Evolutionary conservation across 2,888 invertebrate species (phyloP).

Genomic region (Spisula solida): DNA sequence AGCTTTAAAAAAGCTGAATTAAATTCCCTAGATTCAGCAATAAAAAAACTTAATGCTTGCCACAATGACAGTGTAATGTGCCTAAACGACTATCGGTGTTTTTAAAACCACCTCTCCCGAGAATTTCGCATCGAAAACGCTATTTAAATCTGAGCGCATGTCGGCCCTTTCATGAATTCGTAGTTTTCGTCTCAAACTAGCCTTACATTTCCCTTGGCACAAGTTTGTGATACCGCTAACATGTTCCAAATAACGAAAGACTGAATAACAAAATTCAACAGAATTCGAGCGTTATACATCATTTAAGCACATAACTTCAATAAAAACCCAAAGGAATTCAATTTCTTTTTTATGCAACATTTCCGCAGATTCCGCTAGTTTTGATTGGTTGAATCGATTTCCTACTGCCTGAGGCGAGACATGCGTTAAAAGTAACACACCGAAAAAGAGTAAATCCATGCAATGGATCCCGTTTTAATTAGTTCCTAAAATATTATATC

Average conservation of each 20-base stretch:
- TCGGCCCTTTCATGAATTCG: too few species aligned
- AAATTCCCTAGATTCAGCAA: too few species aligned
- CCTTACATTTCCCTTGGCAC: not conserved
- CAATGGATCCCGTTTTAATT: conserved; percentile 23
- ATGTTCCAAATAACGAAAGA: not conserved
- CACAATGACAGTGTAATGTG: too few species aligned
- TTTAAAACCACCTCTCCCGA: too few species aligned
- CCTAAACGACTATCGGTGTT: too few species aligned
- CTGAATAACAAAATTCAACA: not conserved
- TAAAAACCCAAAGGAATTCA: not conserved
- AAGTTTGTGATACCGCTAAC: not conserved
- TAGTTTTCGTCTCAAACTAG: too few species aligned
- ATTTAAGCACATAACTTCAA: not conserved
- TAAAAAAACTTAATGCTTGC: too few species aligned
- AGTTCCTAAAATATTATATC: conserved; percentile 14
- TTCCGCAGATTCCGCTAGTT: not conserved
- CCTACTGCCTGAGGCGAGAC: not conserved
- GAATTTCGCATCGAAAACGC: too few species aligned
- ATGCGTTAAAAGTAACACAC: not conserved
- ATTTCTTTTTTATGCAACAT: conserved; percentile 1
- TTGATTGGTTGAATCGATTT: conserved; percentile 7
- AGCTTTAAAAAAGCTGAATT: too few species aligned
- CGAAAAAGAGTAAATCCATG: not conserved
- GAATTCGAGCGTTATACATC: not conserved
- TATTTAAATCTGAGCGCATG: too few species aligned